Percentiles rank a stretch among this genome's conserved stretches.
Evolutionary conservation across 2,113 vertebrate species (phyloP).

Genomic region (Podiceps cristatus): DNA sequence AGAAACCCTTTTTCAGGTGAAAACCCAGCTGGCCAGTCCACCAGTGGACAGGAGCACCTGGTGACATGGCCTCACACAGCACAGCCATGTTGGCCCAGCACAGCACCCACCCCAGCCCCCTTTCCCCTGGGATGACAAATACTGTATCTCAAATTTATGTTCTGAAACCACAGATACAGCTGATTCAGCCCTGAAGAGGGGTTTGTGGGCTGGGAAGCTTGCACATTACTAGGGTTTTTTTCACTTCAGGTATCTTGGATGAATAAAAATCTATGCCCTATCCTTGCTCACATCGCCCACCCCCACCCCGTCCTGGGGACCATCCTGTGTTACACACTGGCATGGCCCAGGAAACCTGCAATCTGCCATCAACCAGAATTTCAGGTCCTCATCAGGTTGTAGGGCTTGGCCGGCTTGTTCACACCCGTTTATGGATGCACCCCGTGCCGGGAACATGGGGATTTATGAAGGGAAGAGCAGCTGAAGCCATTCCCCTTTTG

Average conservation of each 20-base stretch:
- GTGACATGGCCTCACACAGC: neutral
- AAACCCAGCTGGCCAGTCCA: neutral
- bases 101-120: rapidly evolving
- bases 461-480: neutral
- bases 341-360: neutral
- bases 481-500: neutral
- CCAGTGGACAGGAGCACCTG: neutral
- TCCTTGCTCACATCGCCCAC: neutral
- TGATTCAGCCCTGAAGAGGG: neutral
- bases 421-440: neutral
- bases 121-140: neutral
- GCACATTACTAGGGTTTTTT: neutral
- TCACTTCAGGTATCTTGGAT: neutral
- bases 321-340: neutral
- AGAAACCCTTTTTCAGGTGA: neutral
- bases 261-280: neutral
- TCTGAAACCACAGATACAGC: neutral
- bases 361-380: neutral
- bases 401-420: neutral
- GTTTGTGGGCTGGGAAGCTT: neutral
- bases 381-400: neutral
- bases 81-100: neutral
- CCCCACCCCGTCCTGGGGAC: rapidly evolving
- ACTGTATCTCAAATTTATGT: neutral
- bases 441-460: rapidly evolving